A percentile compares a stretch with the other conserved stretches of the same genome.
Evolutionary conservation across 2,888 invertebrate species (phyloP).

Genomic region (Bembecia ichneumoniformis): DNA sequence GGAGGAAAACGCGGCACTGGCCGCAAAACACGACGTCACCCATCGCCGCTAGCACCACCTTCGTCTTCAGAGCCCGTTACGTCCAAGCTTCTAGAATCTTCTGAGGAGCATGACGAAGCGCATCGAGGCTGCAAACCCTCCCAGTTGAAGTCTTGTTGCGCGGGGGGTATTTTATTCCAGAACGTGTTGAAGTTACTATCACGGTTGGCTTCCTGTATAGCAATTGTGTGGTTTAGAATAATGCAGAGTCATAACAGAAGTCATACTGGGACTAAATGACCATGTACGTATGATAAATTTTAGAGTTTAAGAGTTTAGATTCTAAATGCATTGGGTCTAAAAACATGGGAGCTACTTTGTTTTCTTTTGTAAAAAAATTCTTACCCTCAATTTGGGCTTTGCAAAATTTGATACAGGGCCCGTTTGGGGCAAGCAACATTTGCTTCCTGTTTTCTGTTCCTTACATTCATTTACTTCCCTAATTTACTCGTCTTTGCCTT

Average conservation of each 20-base stretch:
- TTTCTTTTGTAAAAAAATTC: no score
- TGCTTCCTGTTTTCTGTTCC: no score
- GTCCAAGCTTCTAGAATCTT: conserved; percentile 63
- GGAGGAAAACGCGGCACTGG: conserved; percentile 67
- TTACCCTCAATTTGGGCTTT: no score
- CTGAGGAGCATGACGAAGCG: conserved; percentile 56
- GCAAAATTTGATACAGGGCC: no score
- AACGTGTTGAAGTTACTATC: conserved; percentile 60
- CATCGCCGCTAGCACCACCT: conserved; percentile 42
- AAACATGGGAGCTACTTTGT: no score
- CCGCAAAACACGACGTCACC: conserved; percentile 66
- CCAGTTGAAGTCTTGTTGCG: conserved; percentile 43
- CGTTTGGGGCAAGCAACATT: no score
- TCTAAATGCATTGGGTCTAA: no score
- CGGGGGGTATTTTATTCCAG: conserved; percentile 59
- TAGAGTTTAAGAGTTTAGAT: no score
- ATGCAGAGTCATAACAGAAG: neutral
- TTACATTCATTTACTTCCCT: no score
- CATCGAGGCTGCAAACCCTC: conserved; percentile 43
- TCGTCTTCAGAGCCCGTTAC: conserved; percentile 70
- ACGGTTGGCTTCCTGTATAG: conserved; percentile 40
- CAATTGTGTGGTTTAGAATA: neutral
- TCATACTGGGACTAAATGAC: no score
- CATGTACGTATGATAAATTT: no score
- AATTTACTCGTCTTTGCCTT: no score